Conservation (phyloP, 2,797 vertebrate species). For the Silurus aristotelis region DNA sequence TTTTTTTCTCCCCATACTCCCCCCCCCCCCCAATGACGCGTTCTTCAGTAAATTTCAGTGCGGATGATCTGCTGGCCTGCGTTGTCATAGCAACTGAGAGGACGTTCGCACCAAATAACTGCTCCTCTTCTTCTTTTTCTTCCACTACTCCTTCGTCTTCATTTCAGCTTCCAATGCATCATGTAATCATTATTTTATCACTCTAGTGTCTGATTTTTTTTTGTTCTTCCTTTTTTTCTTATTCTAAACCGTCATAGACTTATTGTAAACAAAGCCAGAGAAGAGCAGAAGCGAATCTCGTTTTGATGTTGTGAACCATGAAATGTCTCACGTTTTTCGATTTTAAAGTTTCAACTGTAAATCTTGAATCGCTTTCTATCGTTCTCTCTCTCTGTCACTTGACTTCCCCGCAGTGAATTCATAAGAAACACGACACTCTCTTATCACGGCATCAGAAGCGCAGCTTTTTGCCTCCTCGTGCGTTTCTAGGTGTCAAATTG, state of each 20-base stretch:
- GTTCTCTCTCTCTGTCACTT: no score
- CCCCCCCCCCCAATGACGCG: slow-evolving; percentile 63
- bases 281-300: neutral
- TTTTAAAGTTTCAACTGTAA: neutral
- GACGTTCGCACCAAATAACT: slow-evolving; percentile 60
- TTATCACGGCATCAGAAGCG: slow-evolving; percentile 61
- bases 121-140: slow-evolving; percentile 34
- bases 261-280: neutral
- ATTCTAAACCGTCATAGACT: neutral
- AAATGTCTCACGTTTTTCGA: neutral
- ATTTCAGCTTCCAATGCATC: slow-evolving; percentile 38
- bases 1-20: slow-evolving; percentile 38
- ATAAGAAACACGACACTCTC: slow-evolving; percentile 52
- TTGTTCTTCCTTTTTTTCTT: neutral
- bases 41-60: slow-evolving; percentile 56
- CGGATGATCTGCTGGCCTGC: slow-evolving; percentile 66
- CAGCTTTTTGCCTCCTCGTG: slow-evolving; percentile 54
- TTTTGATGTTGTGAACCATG: neutral
- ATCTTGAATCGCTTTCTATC: neutral
- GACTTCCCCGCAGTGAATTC: slow-evolving; percentile 43
- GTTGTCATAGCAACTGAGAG: slow-evolving; percentile 78
- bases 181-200: slow-evolving; percentile 44
- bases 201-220: slow-evolving; percentile 55
- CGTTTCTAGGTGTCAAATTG: slow-evolving; percentile 59
- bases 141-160: neutral